phyloP scores from a whole-genome alignment of 2,797 vertebrate species.

The Sebastes cheni region DNA sequence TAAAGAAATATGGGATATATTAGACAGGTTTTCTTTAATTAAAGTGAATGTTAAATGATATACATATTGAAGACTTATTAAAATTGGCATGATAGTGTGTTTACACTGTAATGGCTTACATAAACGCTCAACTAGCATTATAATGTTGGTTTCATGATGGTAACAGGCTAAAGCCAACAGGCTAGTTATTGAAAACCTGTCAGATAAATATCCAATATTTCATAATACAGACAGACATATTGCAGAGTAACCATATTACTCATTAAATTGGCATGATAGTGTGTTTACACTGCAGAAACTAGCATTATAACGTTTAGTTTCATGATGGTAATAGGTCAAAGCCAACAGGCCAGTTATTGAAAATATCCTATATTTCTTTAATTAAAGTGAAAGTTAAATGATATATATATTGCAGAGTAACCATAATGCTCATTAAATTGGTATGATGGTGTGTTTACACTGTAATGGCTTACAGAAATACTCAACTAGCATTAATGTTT shows the following conservation, averaged over 20 bases:
- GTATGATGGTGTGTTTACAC: not conserved
- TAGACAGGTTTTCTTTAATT: not conserved
- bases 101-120: not conserved
- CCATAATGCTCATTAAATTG: not conserved
- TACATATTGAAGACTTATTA: no score
- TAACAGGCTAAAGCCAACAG: slow-evolving; percentile 33
- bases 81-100: no score
- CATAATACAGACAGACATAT: no score
- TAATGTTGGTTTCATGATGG: slow-evolving; percentile 22
- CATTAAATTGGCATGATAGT: no score
- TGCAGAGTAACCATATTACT: no score
- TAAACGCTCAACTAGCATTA: slow-evolving; percentile 7
- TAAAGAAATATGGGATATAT: not conserved
- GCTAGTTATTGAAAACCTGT: no score
- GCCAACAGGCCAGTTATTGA: no score
- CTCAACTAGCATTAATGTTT: slow-evolving; percentile 9
- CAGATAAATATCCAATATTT: no score
- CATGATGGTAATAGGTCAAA: not conserved
- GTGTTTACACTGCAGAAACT: no score
- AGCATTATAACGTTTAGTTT: no score
- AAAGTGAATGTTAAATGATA: not conserved
- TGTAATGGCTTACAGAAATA: not conserved
- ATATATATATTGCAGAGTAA: not conserved
- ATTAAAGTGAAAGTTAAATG: no score
- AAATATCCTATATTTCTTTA: no score